These are phyloP conservation scores for Xyliphius kryptos DNA, from an alignment of 2,113 vertebrate species.

Conservation along the genomic window DNA sequence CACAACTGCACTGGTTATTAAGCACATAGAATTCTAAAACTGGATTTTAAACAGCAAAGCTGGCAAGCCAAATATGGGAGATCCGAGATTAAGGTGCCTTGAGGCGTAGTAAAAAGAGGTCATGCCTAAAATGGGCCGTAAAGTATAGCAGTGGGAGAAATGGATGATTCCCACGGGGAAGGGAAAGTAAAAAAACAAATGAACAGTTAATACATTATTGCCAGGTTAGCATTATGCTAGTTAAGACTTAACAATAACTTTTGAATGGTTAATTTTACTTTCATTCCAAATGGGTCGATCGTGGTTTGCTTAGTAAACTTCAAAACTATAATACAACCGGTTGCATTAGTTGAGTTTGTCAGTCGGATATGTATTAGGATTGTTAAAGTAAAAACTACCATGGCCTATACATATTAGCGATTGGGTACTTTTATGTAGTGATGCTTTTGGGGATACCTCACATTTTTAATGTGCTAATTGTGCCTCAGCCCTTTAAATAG, in stretches of 20 bases:
- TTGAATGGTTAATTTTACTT: background rate
- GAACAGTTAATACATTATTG: constrained; percentile 8
- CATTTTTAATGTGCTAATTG: constrained; percentile 35
- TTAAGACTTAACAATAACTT: constrained; percentile 1
- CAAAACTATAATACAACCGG: background rate
- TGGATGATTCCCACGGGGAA: constrained; percentile 12
- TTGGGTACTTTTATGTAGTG: background rate
- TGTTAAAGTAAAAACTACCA: background rate
- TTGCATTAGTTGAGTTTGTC: background rate
- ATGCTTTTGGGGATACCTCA: background rate
- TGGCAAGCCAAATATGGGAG: constrained; percentile 39
- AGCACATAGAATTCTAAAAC: constrained; percentile 32
- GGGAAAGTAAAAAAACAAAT: background rate
- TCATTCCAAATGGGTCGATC: background rate
- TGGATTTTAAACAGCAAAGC: constrained; percentile 24
- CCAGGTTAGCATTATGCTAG: constrained; percentile 1
- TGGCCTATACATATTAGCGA: background rate
- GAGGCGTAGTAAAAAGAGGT: constrained; percentile 50
- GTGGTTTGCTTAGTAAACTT: background rate
- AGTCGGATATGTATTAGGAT: background rate
- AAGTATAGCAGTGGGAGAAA: constrained; percentile 28
- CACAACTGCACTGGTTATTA: constrained; percentile 15
- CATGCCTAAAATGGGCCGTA: constrained; percentile 52
- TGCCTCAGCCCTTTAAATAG: constrained; percentile 54
- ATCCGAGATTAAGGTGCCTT: constrained; percentile 47